Base-by-base conservation (phyloP, 2,888 invertebrate species). In the Tortricodes alternella region DNA sequence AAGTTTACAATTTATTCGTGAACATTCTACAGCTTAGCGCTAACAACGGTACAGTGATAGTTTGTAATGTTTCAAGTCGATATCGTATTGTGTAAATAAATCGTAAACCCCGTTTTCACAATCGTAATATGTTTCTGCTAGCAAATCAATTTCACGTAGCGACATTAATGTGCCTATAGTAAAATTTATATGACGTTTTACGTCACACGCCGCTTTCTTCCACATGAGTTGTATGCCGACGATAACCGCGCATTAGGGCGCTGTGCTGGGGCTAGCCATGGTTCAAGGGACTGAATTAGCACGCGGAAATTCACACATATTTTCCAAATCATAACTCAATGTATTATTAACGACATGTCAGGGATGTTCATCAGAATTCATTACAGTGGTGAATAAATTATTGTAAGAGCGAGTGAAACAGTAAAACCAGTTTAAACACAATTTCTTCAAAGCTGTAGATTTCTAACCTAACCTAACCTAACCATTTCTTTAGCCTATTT, bases 111-210 rank as follows among this genome's bases (percentile, higher is more conserved):
- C 84, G 77, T 90, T 90, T 90, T 87, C 90, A 87, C 88, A 90
- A 90, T 89, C 89, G 87, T 89, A 89, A 89, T 89, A 89, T 88
- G 89, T 89, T 90, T 89, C 86, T 87, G 88, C 84, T 78, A 78
- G 89, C 88, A 90, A 90, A 90, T 90, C 90, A 89, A 89, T 89
- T 90, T 90, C 89, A 88, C 88, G 88, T 89, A 85, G 83, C 84
- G 86, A 89, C 89, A 88, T 89, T 89, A 89, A 90, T 89, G 86
- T 86, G 83, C 78, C 80, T 81, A 88, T 87, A 89, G 87, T 87
- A 88, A 89, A 89, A 88, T 89, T 89, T 89, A 89, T 89, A 89
- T 86, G 87, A 83, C 78, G 80, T 76, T 80, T 83, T 85, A 86
- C 89, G 87, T 87, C 89, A 86, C 73, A 76, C 69, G 69, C 74